Conservation (phyloP, 2,797 vertebrate species). For the Eospalax fontanierii region DNA sequence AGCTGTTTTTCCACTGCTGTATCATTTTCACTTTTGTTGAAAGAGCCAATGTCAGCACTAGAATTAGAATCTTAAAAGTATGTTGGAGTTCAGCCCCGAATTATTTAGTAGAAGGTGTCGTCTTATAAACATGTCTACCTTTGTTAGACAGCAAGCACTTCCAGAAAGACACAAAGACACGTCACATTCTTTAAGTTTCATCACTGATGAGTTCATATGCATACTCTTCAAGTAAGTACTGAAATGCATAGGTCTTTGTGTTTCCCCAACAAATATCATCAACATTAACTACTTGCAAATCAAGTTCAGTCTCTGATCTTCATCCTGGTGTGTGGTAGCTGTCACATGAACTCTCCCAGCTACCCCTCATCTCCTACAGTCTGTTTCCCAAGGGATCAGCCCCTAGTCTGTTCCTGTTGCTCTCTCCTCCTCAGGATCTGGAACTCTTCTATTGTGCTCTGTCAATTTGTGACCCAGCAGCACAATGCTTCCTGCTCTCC, state of each 20-base stretch:
- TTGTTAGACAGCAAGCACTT: background rate
- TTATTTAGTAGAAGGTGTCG: background rate
- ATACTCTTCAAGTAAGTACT: slow-evolving; percentile 1
- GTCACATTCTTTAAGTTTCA: slow-evolving; percentile 18
- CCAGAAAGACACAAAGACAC: background rate
- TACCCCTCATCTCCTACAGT: background rate
- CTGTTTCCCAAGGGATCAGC: background rate
- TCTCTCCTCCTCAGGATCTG: background rate
- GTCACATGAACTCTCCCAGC: background rate
- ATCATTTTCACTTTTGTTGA: background rate
- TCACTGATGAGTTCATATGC: slow-evolving; percentile 11
- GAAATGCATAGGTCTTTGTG: background rate
- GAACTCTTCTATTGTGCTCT: background rate
- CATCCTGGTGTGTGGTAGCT: background rate
- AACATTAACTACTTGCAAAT: background rate
- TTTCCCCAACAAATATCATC: background rate
- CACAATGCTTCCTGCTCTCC: background rate
- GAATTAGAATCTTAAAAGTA: background rate
- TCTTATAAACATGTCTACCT: background rate
- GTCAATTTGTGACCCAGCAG: background rate
- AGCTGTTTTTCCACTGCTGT: background rate
- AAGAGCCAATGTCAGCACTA: background rate
- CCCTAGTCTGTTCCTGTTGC: background rate
- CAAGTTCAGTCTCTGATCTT: background rate
- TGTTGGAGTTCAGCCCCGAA: background rate